Evolutionary conservation across 2,888 invertebrate genomes (phyloP).

Genomic region (Caenorhabditis sinica): DNA sequence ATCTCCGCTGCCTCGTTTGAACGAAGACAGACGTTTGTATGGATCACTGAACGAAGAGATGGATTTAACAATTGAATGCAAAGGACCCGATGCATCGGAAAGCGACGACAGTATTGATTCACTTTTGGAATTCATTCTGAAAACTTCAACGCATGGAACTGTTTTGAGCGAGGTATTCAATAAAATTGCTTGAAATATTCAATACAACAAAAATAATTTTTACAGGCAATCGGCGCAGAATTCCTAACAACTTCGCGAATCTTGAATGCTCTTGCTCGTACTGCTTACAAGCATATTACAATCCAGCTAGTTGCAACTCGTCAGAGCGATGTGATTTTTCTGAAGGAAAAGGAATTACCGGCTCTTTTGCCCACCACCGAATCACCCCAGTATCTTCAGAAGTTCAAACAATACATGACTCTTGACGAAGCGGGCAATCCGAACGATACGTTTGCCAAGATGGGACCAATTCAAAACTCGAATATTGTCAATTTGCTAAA

Average conservation of each 20-base stretch:
- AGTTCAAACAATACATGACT: constrained; percentile 42
- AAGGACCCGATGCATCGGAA: not conserved
- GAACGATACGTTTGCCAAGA: not conserved
- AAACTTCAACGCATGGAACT: constrained; percentile 3
- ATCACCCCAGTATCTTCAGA: not conserved
- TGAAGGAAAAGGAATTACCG: not conserved
- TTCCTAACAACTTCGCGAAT: constrained; percentile 16
- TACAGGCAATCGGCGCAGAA: not conserved
- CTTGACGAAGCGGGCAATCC: constrained; percentile 22
- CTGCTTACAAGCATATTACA: not conserved
- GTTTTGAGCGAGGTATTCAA: not conserved
- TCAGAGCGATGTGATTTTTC: constrained; percentile 20
- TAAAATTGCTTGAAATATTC: too few relatives aligned
- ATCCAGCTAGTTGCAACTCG: constrained; percentile 21
- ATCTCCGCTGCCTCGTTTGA: constrained; percentile 19
- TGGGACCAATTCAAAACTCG: not conserved
- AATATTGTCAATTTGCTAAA: not conserved
- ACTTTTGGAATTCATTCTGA: constrained; percentile 2
- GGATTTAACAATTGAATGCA: not conserved
- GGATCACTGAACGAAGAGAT: constrained; percentile 7
- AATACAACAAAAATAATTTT: not conserved
- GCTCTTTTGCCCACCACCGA: not conserved
- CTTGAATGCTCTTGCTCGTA: constrained; percentile 8
- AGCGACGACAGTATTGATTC: not conserved
- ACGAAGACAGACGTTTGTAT: not conserved